Base-by-base conservation (phyloP, 2,797 vertebrate genomes). In the Neostethus bicornis region DNA sequence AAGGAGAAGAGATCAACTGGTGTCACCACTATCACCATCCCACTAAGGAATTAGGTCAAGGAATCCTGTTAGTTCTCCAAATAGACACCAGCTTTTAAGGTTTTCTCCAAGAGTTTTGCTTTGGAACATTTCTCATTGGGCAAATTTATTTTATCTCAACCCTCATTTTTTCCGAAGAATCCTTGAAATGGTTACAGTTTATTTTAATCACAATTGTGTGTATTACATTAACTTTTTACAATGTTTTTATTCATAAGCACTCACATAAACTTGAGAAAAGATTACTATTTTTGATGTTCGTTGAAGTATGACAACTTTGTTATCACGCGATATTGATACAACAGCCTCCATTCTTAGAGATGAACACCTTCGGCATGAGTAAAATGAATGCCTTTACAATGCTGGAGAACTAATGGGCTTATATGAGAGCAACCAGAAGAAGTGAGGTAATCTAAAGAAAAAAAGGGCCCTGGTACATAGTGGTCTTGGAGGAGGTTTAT, bases 11-110 rank as follows among this genome's bases (percentile, higher is more conserved):
- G 43, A 55, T 73, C 59, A 55, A 48, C 47, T 51, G 51, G 37
- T 56, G 54, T 50, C 52, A 41, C 49, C 31, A 47, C 51, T 51
- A 63, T 35, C 51, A 66, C 29, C 45, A 71, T 76, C 28, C 58
- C 66, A 39, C 55, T 70, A 67, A 74, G 70, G 64, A 76, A 69
- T 5, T 41, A 51, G 56, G 70, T 70, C 67, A 73, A 24, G 17
- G 25, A 63, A 28, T 67, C 64, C 56, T 55, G 63, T 70, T 32
- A 28, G 48, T 50, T n/a, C 5, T 61, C 55, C 41, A 56, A 51
- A 35, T 41, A 41, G 55, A 70, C 68, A 58, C 37, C 29, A 6
- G 28, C 23, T 55, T 61, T 45, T 26, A 54, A 50, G 28, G 38
- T 43, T 23, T 55, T 37, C 42, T 28, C 47, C 39, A 53, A 59